These are phyloP conservation scores for Alouatta palliata DNA, from an alignment of 2,113 vertebrate species.

Conservation along the genomic window DNA sequence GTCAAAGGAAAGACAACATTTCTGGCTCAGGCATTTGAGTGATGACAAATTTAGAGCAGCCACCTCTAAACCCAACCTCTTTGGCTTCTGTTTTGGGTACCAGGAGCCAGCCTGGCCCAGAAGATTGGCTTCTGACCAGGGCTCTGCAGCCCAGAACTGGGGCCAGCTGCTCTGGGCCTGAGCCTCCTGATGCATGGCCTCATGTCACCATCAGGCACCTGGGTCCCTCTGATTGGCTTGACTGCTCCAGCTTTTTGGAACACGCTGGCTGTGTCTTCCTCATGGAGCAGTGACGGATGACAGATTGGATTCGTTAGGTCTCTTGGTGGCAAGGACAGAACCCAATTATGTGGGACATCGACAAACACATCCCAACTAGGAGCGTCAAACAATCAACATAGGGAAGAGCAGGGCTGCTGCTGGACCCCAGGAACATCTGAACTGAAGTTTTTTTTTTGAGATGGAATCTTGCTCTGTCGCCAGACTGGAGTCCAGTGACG, in stretches of 20 bases:
- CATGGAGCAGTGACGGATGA: neutral
- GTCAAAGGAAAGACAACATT: neutral
- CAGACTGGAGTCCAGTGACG: no score
- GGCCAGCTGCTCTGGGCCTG: neutral
- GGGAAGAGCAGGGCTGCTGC: neutral
- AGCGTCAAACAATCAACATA: neutral
- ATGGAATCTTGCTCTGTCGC: no score
- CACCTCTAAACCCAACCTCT: neutral
- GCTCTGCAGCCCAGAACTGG: conserved; percentile 5
- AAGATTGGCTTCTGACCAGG: conserved; percentile 35
- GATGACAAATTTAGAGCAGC: conserved; percentile 40
- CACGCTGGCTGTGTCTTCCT: neutral
- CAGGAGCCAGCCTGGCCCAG: conserved; percentile 36
- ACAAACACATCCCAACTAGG: neutral
- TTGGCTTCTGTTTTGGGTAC: conserved; percentile 30
- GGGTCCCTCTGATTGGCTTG: neutral
- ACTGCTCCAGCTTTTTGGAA: neutral
- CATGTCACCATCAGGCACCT: neutral
- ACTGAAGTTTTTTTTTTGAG: neutral
- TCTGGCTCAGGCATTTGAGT: neutral
- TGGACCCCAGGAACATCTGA: neutral
- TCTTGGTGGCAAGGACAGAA: conserved; percentile 19
- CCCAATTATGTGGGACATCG: neutral
- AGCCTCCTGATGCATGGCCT: neutral
- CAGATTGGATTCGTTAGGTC: neutral